Conservation (phyloP, 2,797 vertebrate species). For the Melopsittacus undulatus region DNA sequence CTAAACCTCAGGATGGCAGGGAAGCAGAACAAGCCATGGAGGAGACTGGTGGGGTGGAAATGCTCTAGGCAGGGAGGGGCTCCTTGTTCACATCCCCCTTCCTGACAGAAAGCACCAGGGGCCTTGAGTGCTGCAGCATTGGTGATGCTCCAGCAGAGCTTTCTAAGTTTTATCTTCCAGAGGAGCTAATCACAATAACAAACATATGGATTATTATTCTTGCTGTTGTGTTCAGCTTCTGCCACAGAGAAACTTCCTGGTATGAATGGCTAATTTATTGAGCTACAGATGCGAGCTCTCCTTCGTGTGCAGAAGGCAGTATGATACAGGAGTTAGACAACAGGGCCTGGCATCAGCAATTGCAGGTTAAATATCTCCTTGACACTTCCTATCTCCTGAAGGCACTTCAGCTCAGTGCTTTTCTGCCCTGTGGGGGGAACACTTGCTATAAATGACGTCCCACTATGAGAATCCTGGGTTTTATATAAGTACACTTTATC, state of each 20-base stretch:
- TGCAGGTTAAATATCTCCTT: not conserved
- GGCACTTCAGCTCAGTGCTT: not conserved
- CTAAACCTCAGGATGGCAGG: constrained; percentile 41
- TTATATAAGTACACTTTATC: not conserved
- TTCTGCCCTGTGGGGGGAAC: not conserved
- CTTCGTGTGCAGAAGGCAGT: not conserved
- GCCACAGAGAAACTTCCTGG: constrained; percentile 19
- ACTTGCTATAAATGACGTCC: not conserved
- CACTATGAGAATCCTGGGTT: not conserved
- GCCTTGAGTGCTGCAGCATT: not conserved
- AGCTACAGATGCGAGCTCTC: constrained; percentile 41
- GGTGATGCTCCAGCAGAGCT: not conserved
- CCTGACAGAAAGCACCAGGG: not conserved
- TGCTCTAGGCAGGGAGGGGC: not conserved
- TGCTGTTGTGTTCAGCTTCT: constrained; percentile 40
- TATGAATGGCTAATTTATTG: constrained; percentile 25
- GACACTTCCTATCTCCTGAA: not conserved
- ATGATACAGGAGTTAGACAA: not conserved
- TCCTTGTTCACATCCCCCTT: not conserved
- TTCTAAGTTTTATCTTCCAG: not conserved
- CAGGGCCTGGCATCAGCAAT: not conserved
- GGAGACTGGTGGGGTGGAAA: not conserved
- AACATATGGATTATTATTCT: constrained; percentile 53
- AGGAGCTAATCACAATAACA: constrained; percentile 46
- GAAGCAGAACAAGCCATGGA: constrained; percentile 20